These are phyloP conservation scores for Nylanderia fulva DNA, from an alignment of 1,140 invertebrate species.

Conservation along the genomic window DNA sequence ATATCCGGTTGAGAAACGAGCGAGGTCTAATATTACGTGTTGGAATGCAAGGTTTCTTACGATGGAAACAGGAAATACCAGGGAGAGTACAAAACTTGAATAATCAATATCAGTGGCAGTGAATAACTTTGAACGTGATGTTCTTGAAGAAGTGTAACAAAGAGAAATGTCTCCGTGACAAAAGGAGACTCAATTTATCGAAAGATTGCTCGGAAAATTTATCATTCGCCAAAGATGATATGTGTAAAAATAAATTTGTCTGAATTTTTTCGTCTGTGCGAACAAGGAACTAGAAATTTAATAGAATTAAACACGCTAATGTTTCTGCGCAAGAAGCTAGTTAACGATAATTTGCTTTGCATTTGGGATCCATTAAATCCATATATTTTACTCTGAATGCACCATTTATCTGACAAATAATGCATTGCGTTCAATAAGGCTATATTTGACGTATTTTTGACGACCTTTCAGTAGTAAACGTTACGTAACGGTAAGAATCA, in stretches of 20 bases:
- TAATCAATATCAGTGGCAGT: conserved; percentile 41
- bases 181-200: neutral
- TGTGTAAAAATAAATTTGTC: neutral
- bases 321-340: neutral
- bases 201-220: neutral
- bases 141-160: neutral
- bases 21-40: conserved; percentile 62
- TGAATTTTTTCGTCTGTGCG: neutral
- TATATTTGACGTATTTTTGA: neutral
- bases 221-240: neutral
- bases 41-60: conserved; percentile 49
- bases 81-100: conserved; percentile 29
- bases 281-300: neutral
- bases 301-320: neutral
- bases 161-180: neutral
- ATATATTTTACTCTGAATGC: neutral
- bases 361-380: neutral
- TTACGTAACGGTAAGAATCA: neutral
- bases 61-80: conserved; percentile 4
- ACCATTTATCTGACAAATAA: neutral
- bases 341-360: neutral
- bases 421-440: neutral
- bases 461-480: neutral
- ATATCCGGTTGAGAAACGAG: conserved; percentile 18
- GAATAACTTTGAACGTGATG: conserved; percentile 12